These are phyloP conservation scores for Rhombomys opimus DNA, from an alignment of 2,113 vertebrate species.

Conservation along the genomic window DNA sequence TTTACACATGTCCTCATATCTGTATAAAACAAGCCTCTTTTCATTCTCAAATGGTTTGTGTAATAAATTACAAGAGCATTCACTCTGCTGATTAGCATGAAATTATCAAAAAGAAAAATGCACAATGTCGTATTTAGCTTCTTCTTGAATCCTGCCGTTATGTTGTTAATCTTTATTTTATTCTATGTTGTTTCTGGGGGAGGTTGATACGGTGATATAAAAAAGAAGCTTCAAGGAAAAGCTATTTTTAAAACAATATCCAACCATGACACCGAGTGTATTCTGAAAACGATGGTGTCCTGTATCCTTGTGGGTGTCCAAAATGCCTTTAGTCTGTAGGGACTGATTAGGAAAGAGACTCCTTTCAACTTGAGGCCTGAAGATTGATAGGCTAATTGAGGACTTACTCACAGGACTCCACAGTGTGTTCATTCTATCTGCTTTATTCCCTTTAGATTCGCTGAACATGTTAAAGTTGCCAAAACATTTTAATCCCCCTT, in stretches of 20 bases:
- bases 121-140: background rate
- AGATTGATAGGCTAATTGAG: background rate
- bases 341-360: background rate
- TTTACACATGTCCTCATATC: background rate
- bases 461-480: background rate
- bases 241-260: background rate
- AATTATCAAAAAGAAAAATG: conserved; percentile 8
- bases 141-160: background rate
- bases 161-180: conserved; percentile 34
- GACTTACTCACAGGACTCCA: background rate
- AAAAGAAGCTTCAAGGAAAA: background rate
- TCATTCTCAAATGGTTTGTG: background rate
- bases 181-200: background rate
- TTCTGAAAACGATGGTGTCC: background rate
- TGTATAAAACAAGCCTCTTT: background rate
- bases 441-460: background rate
- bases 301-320: background rate
- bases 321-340: background rate
- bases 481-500: background rate
- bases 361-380: background rate
- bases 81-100: background rate
- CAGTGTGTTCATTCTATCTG: background rate
- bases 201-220: background rate
- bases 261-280: background rate
- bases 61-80: conserved; percentile 29